Base-by-base conservation (phyloP, 2,888 invertebrate genomes). In the Leptinotarsa peninsularis region DNA sequence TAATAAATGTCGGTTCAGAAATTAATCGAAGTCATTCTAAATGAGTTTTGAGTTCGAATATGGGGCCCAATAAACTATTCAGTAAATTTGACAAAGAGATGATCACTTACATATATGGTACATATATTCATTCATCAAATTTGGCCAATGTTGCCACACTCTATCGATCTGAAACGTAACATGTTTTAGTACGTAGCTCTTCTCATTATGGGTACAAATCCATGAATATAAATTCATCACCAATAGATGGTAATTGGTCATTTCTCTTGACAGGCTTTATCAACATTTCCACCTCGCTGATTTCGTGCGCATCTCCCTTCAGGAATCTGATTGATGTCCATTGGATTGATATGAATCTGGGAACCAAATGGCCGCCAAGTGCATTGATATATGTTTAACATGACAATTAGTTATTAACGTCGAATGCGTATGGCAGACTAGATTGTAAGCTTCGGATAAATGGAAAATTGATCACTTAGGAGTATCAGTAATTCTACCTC, bases 291-390 rank as follows among this genome's bases (percentile, higher is more conserved):
- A 67, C 72, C 67, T 76, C 73, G 77, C 67, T 79, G 78, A 75
- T 75, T 79, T 76, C 74, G 71, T 71, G 73, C 72, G 43, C 66
- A 72, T 71, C 69, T 75, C 78, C 75, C 78, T 76, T 78, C 76
- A 77, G 76, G 70, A 74, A 77, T 67, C 81, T 82, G 82, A 82
- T 83, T 82, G 82, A 83, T 82, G 82, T 77, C 43, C 66, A 70
- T 52, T 71, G 73, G 77, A 82, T 79, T 82, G 83, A 83, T 83
- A 81, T 77, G 74, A 76, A 81, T 81, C 81, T 77, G 77, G 71
- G 76, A 75, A 74, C 33, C 76, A 60, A 79, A 81, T 76, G 79
- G 77, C 79, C 80, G 78, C 81, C 81, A 78, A 71, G 74, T 72
- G 77, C 80, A 83, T 82, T 80, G 82, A 79, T 79, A 79, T 76